Evolutionary conservation across 2,888 invertebrate species (phyloP).

Genomic region (Dolichomitus sp.): DNA sequence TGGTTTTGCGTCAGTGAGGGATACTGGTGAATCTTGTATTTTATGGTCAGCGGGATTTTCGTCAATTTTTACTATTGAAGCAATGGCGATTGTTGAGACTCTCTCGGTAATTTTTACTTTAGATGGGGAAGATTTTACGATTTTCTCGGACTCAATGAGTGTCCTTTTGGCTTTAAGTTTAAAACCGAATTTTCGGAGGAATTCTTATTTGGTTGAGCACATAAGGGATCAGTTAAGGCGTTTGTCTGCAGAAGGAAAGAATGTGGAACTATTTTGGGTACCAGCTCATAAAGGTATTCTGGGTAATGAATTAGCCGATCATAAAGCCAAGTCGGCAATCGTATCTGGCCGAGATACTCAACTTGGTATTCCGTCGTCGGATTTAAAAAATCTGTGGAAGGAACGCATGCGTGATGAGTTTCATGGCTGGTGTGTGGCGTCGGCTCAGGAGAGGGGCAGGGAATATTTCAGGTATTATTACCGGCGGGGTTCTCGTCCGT

Average conservation of each 20-base stretch:
- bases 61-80: constrained; percentile 63
- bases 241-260: not conserved
- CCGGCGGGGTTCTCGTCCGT: not conserved
- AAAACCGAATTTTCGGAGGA: constrained; percentile 8
- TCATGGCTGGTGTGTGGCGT: constrained; percentile 9
- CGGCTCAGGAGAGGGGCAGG: not conserved
- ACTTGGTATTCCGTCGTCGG: not conserved
- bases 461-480: constrained; percentile 1
- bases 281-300: constrained; percentile 62
- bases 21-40: not conserved
- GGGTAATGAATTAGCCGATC: constrained; percentile 63
- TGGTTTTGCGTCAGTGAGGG: constrained; percentile 24
- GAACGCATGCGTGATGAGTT: not conserved
- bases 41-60: constrained; percentile 18
- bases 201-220: not conserved
- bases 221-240: constrained; percentile 9
- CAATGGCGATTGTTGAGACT: constrained; percentile 51
- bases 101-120: constrained; percentile 33
- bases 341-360: not conserved
- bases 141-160: constrained; percentile 63
- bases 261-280: constrained; percentile 61
- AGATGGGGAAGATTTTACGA: constrained; percentile 4
- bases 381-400: constrained; percentile 20
- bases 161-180: constrained; percentile 34
- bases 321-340: constrained; percentile 36